A percentile compares a stretch with the other conserved stretches of the same genome.
phyloP scores from a whole-genome alignment of 2,113 vertebrate genomes.

The Pachyramphus minor region DNA sequence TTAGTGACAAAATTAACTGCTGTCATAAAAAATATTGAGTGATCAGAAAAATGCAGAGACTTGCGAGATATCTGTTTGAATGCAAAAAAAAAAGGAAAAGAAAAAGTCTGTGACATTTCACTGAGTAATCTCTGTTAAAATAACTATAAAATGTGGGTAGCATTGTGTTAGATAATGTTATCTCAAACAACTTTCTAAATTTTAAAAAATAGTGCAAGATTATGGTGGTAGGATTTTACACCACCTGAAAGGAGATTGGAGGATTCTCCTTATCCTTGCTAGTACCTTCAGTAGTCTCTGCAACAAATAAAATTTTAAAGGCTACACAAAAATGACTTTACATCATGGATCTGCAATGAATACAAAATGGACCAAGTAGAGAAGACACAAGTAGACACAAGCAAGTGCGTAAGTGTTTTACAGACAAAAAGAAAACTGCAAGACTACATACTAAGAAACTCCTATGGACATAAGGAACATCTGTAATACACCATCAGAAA shows the following conservation, averaged over 20 bases:
- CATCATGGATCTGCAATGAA: neutral
- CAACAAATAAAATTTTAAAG: neutral
- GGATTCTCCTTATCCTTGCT: neutral
- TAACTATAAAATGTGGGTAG: neutral
- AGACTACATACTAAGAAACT: neutral
- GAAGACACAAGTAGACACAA: neutral
- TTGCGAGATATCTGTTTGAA: accelerated
- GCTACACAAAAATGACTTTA: neutral
- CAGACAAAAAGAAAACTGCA: neutral
- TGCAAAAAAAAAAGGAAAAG: too few relatives aligned
- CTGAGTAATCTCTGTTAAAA: neutral
- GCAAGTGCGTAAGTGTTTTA: neutral
- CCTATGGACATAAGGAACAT: neutral
- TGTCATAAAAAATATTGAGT: neutral
- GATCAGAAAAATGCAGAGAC: neutral
- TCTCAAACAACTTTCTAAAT: neutral
- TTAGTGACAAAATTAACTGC: neutral
- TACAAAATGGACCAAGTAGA: neutral
- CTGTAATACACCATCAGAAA: neutral
- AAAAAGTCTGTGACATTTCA: neutral
- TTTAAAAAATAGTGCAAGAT: neutral
- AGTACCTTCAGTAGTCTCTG: neutral
- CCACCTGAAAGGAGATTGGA: neutral
- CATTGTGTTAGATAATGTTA: neutral
- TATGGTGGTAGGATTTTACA: neutral